phyloP scores from a whole-genome alignment of 2,888 invertebrate genomes.

The Phragmatobia fuliginosa region DNA sequence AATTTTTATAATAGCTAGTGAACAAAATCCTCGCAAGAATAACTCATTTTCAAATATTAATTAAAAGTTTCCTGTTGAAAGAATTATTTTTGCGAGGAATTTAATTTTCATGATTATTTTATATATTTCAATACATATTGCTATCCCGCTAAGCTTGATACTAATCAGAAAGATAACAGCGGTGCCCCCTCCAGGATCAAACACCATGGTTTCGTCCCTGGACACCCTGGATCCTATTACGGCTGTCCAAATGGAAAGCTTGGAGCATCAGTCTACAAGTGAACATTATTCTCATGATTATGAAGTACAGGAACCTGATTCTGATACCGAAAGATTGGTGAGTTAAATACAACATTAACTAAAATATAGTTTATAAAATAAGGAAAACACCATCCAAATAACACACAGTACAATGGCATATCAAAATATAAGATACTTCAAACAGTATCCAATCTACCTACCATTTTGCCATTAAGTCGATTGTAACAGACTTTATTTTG shows the following conservation, averaged over 20 bases:
- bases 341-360: constrained; percentile 46
- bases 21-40: constrained; percentile 25
- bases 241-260: constrained; percentile 81
- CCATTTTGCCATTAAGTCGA: neutral
- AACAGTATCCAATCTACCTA: neutral
- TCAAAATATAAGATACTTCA: neutral
- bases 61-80: neutral
- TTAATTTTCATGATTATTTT: constrained; percentile 23
- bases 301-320: constrained; percentile 83
- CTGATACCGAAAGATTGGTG: constrained; percentile 81
- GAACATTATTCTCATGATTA: constrained; percentile 80
- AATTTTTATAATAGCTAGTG: constrained; percentile 21
- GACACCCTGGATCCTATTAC: constrained; percentile 89
- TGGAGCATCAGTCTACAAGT: constrained; percentile 80
- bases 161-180: constrained; percentile 85
- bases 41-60: neutral
- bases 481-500: too few species aligned
- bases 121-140: constrained; percentile 49
- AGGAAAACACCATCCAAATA: neutral
- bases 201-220: constrained; percentile 93
- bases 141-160: constrained; percentile 79
- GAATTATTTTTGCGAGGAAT: constrained; percentile 18
- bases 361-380: neutral
- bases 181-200: constrained; percentile 89
- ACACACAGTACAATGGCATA: neutral